Conservation (phyloP, 2,888 invertebrate genomes). For the Nesidiocoris tenuis region DNA sequence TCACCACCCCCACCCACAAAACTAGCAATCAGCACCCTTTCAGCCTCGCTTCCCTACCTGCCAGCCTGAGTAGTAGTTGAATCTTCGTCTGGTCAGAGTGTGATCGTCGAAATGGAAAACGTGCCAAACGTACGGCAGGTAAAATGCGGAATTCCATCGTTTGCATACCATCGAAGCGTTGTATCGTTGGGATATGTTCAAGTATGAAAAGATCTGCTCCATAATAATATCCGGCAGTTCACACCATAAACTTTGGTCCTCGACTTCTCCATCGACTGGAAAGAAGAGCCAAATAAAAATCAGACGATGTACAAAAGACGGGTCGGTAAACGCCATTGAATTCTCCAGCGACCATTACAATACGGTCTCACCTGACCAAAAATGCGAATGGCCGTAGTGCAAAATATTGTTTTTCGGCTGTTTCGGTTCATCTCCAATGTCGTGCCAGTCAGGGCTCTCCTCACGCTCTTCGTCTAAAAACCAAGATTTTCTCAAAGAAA, state of each 20-base stretch:
- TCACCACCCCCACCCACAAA: no score
- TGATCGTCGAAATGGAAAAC: constrained; percentile 70
- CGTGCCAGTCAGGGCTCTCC: constrained; percentile 9
- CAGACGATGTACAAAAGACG: no score
- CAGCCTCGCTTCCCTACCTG: constrained; percentile 56
- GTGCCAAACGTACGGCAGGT: constrained; percentile 73
- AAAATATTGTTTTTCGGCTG: neutral
- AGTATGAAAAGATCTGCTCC: constrained; percentile 69
- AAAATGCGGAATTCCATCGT: constrained; percentile 69
- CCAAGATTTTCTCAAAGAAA: no score
- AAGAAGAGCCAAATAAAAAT: neutral
- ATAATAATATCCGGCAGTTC: constrained; percentile 70
- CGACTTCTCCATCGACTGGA: constrained; percentile 46
- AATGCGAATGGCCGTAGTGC: constrained; percentile 16
- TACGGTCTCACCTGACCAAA: constrained; percentile 26
- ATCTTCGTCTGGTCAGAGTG: constrained; percentile 71
- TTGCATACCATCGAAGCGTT: constrained; percentile 70
- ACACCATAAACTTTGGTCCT: constrained; percentile 64
- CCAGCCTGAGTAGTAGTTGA: constrained; percentile 80
- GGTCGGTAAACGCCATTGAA: no score
- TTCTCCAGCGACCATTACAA: no score
- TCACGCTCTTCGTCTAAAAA: constrained; percentile 11
- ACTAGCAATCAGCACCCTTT: neutral
- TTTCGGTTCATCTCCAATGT: constrained; percentile 31
- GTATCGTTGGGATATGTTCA: constrained; percentile 69